Base-by-base conservation (phyloP, 2,888 invertebrate genomes). In the Zaprionus lineosus region DNA sequence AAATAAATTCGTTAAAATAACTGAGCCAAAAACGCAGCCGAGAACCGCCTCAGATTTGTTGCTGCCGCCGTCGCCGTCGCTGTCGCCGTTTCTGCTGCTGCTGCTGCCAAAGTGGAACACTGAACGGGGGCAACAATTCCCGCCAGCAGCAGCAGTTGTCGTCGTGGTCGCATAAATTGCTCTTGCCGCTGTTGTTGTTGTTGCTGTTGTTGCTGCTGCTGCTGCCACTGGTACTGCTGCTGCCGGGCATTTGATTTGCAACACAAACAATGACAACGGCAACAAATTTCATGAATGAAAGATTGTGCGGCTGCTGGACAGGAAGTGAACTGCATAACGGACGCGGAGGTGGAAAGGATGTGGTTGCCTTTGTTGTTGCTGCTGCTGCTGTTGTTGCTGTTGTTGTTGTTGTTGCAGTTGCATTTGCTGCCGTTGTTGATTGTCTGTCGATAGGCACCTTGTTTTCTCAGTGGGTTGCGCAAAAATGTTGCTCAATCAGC, bases 241-340 rank as follows among this genome's bases (percentile, higher is more conserved):
- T 77, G 74, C 59, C 78, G 79, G 81, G 81, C 81, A 81, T 81
- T 81, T 81, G 81, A 81, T 81, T 81, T 86, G 79, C 86, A 86
- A 79, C 79, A 82, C 87, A 84, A 84, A 87, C 87, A 87, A 87
- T 76, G 86, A 86, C 81, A 82, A 86, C 78, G 75, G 82, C 84
- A 84, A 84, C 86, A 86, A 81, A 81, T 81, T 81, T 81, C 86
- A 81, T 81, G 86, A 81, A 81, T 81, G 81, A 86, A 81, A 81
- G 86, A 81, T 81, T 81, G 86, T 68, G 71, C 52, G 31, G 68
- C 65, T 68, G 47, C 58, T 67, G 69, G 79, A 86, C 81, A 81
- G 81, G 81, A 81, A 81, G 81, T 81, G 86, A 82, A 64, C 76
- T 64, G 84, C 78, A 78, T 78, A 78, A 83, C 78, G 85, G 78